Evolutionary conservation across 2,888 invertebrate species (phyloP).

Genomic region (Apodemia duryi): DNA sequence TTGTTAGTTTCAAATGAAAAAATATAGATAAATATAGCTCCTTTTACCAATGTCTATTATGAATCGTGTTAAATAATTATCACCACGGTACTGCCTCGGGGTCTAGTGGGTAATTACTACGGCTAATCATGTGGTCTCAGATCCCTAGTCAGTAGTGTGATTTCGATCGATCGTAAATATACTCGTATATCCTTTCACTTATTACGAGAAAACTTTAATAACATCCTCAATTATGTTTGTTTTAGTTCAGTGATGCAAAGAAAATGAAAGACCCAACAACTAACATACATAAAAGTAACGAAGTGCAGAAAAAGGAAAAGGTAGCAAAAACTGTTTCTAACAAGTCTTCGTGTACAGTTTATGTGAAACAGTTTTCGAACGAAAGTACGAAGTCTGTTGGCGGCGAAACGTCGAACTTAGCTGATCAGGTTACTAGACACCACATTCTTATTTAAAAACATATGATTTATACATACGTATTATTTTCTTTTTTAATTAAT

Average conservation of each 20-base stretch:
- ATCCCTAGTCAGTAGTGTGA: too few relatives aligned
- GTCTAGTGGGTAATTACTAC: too few relatives aligned
- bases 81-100: too few relatives aligned
- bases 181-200: too few relatives aligned
- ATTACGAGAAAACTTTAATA: neutral
- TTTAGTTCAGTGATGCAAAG: constrained; percentile 25
- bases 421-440: constrained; percentile 48
- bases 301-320: constrained; percentile 38
- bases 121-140: too few relatives aligned
- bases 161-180: too few relatives aligned
- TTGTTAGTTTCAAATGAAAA: too few relatives aligned
- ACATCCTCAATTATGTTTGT: neutral
- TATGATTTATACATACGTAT: too few relatives aligned
- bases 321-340: constrained; percentile 33
- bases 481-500: too few relatives aligned
- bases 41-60: too few relatives aligned
- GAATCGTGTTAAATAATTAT: too few relatives aligned
- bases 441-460: neutral
- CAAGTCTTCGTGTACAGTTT: constrained; percentile 38
- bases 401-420: constrained; percentile 46
- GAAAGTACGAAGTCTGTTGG: constrained; percentile 26
- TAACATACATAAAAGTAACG: constrained; percentile 39
- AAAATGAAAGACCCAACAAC: constrained; percentile 26
- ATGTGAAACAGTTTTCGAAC: constrained; percentile 32
- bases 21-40: too few relatives aligned